Conservation (phyloP, 2,113 vertebrate genomes). For the Paratilapia polleni region DNA sequence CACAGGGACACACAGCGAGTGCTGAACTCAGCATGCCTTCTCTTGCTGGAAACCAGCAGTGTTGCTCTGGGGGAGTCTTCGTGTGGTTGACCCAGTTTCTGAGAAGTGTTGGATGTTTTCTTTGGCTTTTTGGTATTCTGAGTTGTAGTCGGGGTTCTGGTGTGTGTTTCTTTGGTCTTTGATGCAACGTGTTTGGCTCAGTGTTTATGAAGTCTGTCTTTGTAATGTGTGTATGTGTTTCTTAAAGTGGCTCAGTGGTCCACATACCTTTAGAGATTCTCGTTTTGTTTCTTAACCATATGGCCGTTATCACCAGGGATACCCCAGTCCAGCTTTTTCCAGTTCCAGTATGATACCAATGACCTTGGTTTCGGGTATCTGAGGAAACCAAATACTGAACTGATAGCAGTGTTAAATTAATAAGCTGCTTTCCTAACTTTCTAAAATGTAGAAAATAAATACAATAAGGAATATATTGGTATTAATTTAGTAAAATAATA, state of each 20-base stretch:
- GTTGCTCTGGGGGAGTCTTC: neutral
- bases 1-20: neutral
- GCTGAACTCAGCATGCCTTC: slow-evolving; percentile 21
- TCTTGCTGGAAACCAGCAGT: neutral
- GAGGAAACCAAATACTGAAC: neutral
- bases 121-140: neutral
- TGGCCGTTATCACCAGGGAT: neutral
- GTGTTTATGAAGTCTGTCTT: no score
- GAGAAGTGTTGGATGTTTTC: neutral
- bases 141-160: accelerated
- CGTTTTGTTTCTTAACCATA: neutral
- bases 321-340: no score
- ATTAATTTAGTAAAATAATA: no score
- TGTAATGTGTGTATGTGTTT: neutral
- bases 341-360: neutral
- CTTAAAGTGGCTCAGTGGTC: neutral
- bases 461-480: no score
- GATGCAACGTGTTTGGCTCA: neutral
- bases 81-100: slow-evolving; percentile 21
- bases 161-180: neutral
- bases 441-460: no score
- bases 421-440: neutral
- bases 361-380: neutral
- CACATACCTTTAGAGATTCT: neutral
- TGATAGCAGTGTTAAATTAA: no score